These are phyloP conservation scores for Podotricha telesiphe DNA, from an alignment of 2,888 invertebrate genomes.

Conservation along the genomic window DNA sequence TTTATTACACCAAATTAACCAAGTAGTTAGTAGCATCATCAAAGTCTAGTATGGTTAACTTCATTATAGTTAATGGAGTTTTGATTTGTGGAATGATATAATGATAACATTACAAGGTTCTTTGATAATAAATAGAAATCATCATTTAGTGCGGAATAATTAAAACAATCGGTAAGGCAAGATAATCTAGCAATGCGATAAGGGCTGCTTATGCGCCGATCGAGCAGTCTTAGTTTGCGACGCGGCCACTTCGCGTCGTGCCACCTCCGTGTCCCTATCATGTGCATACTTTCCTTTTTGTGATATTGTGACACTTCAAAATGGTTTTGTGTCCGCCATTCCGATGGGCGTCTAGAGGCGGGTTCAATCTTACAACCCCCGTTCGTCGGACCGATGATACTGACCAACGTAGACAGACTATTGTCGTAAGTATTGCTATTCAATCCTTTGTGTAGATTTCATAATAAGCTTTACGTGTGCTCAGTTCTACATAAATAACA, in stretches of 20 bases:
- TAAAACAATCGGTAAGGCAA: conserved; percentile 79
- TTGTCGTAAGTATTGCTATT: conserved; percentile 58
- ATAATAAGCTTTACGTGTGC: not conserved
- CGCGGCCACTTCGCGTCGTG: conserved; percentile 73
- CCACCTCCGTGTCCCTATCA: conserved; percentile 34
- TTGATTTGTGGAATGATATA: conserved; percentile 66
- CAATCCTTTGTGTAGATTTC: conserved; percentile 18
- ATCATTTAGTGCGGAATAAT: conserved; percentile 76
- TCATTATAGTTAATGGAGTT: conserved; percentile 41
- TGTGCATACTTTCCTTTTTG: conserved; percentile 14
- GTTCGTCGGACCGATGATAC: conserved; percentile 46
- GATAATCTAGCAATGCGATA: conserved; percentile 76
- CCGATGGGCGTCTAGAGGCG: conserved; percentile 68
- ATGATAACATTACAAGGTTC: conserved; percentile 79
- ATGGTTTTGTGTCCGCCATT: conserved; percentile 80
- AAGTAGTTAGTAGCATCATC: not conserved
- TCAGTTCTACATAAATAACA: not conserved
- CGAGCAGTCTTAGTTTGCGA: conserved; percentile 62
- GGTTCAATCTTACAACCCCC: conserved; percentile 63
- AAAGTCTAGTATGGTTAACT: conserved; percentile 33
- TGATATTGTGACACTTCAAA: conserved; percentile 31
- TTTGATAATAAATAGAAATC: conserved; percentile 75
- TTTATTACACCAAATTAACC: not conserved
- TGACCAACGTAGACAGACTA: conserved; percentile 63
- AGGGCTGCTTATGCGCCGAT: conserved; percentile 64